Evolutionary conservation across 2,888 invertebrate species (phyloP).

Genomic region (Amiota minor): DNA sequence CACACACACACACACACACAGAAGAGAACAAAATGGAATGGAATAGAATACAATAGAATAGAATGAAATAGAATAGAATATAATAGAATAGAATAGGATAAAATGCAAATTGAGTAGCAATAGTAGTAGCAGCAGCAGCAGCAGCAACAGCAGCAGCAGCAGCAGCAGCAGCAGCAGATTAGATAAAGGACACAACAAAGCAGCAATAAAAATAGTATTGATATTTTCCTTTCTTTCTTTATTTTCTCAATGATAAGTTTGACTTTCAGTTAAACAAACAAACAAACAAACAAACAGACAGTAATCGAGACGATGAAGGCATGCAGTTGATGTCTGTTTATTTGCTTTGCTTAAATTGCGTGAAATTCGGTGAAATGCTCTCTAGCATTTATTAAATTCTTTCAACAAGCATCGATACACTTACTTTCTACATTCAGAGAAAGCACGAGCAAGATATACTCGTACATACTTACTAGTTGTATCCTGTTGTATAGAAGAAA

Average conservation of each 20-base stretch:
- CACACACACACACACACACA: too few relatives aligned
- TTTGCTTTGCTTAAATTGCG: conserved; percentile 48
- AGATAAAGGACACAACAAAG: not conserved
- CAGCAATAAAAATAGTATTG: not conserved
- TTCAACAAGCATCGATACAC: conserved; percentile 29
- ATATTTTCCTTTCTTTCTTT: not conserved
- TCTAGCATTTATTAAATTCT: conserved; percentile 60
- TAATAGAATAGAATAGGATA: not conserved
- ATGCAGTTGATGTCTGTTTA: conserved; percentile 7
- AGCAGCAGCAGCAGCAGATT: not conserved
- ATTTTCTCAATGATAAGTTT: not conserved
- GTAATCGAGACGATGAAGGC: not conserved
- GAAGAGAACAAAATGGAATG: conserved; percentile 24
- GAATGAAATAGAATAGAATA: too few relatives aligned
- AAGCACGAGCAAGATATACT: too few relatives aligned
- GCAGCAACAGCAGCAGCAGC: not conserved
- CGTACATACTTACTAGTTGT: not conserved
- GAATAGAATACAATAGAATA: conserved; percentile 24
- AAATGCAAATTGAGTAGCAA: not conserved
- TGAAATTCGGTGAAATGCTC: conserved; percentile 48
- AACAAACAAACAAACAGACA: not conserved
- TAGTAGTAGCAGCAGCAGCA: not conserved
- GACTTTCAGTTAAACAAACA: not conserved
- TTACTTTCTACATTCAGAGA: conserved; percentile 5
- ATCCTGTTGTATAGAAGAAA: not conserved